phyloP scores from a whole-genome alignment of 2,888 invertebrate species.

The Hirtodrosophila confusa region DNA sequence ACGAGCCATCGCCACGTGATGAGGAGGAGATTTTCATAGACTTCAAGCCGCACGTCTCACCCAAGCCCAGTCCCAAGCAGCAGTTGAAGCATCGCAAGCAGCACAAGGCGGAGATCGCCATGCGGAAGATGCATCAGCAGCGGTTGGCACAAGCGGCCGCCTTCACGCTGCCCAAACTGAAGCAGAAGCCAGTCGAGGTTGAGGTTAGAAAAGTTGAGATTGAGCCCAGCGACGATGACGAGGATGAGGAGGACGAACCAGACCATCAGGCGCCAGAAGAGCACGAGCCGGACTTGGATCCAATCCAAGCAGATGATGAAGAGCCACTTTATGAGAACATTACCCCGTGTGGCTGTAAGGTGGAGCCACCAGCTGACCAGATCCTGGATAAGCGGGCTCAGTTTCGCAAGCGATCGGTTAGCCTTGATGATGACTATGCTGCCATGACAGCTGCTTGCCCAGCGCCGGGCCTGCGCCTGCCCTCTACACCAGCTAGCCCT shows the following conservation, averaged over 20 bases:
- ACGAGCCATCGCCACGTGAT: conserved; percentile 80
- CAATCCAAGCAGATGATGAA: conserved; percentile 57
- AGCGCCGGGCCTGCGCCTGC: conserved; percentile 82
- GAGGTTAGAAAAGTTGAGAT: conserved; percentile 61
- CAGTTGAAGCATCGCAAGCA: conserved; percentile 89
- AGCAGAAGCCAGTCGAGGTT: conserved; percentile 51
- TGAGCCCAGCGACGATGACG: conserved; percentile 55
- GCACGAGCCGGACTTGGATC: conserved; percentile 44
- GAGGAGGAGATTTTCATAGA: conserved; percentile 94
- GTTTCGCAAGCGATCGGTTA: conserved; percentile 90
- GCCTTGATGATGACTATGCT: conserved; percentile 86
- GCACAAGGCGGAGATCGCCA: conserved; percentile 84
- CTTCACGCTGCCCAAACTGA: conserved; percentile 62
- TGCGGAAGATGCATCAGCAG: conserved; percentile 86
- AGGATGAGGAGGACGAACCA: conserved; percentile 34
- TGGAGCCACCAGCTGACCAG: conserved; percentile 77
- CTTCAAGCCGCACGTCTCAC: conserved; percentile 91
- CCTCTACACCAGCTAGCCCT: conserved; percentile 89
- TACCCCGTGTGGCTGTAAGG: conserved; percentile 79
- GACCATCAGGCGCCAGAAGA: conserved; percentile 23
- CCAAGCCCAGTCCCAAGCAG: conserved; percentile 86
- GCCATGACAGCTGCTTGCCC: conserved; percentile 64
- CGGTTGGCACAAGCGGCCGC: conserved; percentile 80
- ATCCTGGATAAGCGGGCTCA: conserved; percentile 86
- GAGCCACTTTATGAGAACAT: conserved; percentile 82